Evolutionary conservation across 2,113 vertebrate species (phyloP), one percentile per base, ranked within the genome.

Genomic region (Cinclus cinclus): DNA sequence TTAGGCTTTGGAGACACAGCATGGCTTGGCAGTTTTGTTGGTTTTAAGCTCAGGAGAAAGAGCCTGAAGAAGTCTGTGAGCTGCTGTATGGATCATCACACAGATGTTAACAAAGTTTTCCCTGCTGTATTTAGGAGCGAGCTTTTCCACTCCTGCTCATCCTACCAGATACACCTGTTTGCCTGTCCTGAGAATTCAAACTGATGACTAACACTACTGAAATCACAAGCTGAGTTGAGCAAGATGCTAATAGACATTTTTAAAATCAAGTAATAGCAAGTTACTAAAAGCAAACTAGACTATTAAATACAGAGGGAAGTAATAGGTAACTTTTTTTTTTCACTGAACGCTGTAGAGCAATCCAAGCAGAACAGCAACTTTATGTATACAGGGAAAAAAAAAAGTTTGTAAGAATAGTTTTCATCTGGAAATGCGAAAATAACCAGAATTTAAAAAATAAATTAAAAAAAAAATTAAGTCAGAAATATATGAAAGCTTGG

Each of bases 141-240:
- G 81, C 46, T 95, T 94, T 97, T 96, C 94, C 70, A 92, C 94
- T 95, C 89, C 68, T 62, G 46, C 85, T 95, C 93, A 96, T 96
- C 79, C 92, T 96, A 95, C 94, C 83, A 96, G 86, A 97, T 91
- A 86, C 89, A 96, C 83, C 73, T 96, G 92, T 91, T 97, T 96
- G 93, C 37, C 63, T 74, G 58, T 76, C 63, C 77, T 80, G 78
- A 84, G 69, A 77, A 94, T 70, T 90, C 95, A 76, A 85, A 86
- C 49, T 0, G 18, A 92, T 95, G 82, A 97, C 55, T 96, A 96
- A 97, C 92, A 69, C 84, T 23, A 80, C 74, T 73, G 78, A 96
- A 95, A 93, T 79, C 93, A 93, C 88, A 92, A 75, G 92, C 74
- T 95, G 76, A 95, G 92, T 76, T 95, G 76, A 95, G 92, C 85